These are phyloP conservation scores for Tetheella fluctuosa DNA, from an alignment of 2,888 invertebrate species.

Conservation along the genomic window DNA sequence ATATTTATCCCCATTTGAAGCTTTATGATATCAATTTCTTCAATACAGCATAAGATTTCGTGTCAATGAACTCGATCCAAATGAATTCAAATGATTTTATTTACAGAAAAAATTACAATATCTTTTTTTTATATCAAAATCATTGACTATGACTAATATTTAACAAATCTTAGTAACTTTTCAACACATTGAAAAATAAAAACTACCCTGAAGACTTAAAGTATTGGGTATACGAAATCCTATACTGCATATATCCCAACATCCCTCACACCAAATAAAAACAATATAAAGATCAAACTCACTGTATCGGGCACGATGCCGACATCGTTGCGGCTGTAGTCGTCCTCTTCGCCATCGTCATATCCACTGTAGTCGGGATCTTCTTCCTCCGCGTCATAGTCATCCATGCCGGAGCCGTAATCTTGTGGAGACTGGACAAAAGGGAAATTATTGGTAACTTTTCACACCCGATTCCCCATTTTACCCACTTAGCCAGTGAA, in stretches of 20 bases:
- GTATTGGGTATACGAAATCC: not conserved
- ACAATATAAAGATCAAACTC: constrained; percentile 37
- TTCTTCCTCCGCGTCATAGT: constrained; percentile 71
- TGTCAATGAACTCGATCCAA: not conserved
- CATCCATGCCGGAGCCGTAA: constrained; percentile 72
- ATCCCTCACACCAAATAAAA: not conserved
- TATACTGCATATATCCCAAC: not conserved
- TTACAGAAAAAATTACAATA: too few relatives aligned
- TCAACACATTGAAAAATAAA: too few relatives aligned
- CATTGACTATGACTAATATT: too few relatives aligned
- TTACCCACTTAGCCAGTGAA: too few relatives aligned
- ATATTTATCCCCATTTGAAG: constrained; percentile 5
- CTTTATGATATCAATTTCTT: not conserved
- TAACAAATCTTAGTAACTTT: too few relatives aligned
- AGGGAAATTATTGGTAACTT: not conserved
- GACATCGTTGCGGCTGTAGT: constrained; percentile 54
- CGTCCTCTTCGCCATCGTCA: constrained; percentile 65
- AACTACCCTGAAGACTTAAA: too few relatives aligned
- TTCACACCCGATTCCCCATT: too few relatives aligned
- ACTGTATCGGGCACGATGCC: constrained; percentile 57
- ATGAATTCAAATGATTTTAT: too few relatives aligned
- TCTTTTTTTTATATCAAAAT: too few relatives aligned
- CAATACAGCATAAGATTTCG: not conserved
- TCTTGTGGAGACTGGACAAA: constrained; percentile 44
- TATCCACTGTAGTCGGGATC: constrained; percentile 69